These are phyloP conservation scores for Mayetiola destructor DNA, from an alignment of 2,888 invertebrate species.

Conservation along the genomic window DNA sequence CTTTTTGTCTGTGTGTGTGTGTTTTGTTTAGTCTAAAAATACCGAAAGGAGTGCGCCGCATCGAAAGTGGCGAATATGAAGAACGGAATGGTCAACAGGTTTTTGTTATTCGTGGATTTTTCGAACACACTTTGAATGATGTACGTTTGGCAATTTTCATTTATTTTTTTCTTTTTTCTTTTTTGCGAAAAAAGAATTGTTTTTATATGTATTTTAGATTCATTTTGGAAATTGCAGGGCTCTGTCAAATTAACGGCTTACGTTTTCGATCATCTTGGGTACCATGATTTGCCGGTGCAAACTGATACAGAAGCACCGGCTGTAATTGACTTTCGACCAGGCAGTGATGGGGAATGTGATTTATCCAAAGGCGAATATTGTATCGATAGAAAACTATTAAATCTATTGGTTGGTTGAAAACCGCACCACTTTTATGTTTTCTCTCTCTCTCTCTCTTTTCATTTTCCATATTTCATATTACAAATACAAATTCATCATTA, in stretches of 20 bases:
- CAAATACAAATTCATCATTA: too few relatives aligned
- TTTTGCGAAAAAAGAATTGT: neutral
- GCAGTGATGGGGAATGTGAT: neutral
- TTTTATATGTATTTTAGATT: neutral
- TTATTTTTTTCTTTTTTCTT: neutral
- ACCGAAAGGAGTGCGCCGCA: neutral
- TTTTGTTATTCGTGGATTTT: constrained; percentile 8
- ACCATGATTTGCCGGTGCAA: neutral
- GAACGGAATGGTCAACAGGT: neutral
- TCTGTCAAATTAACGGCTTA: neutral
- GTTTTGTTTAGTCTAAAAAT: neutral
- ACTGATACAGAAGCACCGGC: neutral
- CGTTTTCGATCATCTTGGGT: neutral
- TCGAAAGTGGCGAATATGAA: constrained; percentile 10
- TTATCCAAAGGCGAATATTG: neutral
- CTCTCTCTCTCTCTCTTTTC: too few relatives aligned
- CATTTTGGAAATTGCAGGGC: neutral
- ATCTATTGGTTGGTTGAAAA: constrained; percentile 11
- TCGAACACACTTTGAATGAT: neutral
- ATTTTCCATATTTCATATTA: too few relatives aligned
- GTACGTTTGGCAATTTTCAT: neutral
- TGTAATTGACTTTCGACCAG: neutral
- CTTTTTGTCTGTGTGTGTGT: too few relatives aligned
- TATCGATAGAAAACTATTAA: constrained; percentile 10
- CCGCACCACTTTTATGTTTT: too few relatives aligned